Percentiles rank a stretch among this genome's conserved stretches.
These are phyloP conservation scores for honey bee (Apis mellifera) DNA, from an alignment of 1,140 invertebrate species.

Conservation along the genomic window Amel_HAv3.1 CM009934.2:5671001-5671500, in stretches of 20 bases:
- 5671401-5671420: constrained; percentile 33
- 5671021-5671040: constrained; percentile 6
- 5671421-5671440: constrained; percentile 55
- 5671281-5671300: constrained; percentile 25
- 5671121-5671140: constrained; percentile 11
- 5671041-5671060: constrained; percentile 50
- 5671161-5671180: background rate
- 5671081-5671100: background rate
- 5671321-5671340: background rate
- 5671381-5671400: constrained; percentile 57
- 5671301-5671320: constrained; percentile 10
- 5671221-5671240: constrained; percentile 3
- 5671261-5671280: constrained; percentile 26
- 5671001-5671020: constrained; percentile 9
- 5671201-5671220: constrained; percentile 15
- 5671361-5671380: constrained; percentile 25
- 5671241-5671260: constrained; percentile 18
- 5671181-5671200: constrained; percentile 10
- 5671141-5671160: background rate
- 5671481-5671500: constrained; percentile 37
- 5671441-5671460: constrained; percentile 29
- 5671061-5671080: constrained; percentile 19
- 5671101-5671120: background rate
- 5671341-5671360: constrained; percentile 24
- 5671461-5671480: constrained; percentile 59